Conservation (phyloP, 2,888 invertebrate species). For the Odontocolon sp. region DNA sequence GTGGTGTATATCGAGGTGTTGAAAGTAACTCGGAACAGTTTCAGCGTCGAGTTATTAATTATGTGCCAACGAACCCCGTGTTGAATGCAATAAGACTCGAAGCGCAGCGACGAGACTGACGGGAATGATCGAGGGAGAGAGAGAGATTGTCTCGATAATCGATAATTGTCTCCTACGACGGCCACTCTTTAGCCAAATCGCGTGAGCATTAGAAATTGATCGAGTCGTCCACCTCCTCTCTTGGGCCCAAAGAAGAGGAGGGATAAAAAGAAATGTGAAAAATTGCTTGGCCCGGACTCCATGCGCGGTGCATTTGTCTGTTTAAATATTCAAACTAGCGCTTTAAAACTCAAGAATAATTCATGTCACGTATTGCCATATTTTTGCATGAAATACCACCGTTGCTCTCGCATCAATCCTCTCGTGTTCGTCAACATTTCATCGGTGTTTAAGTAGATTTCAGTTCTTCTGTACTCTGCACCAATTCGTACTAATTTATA, state of each 20-base stretch:
- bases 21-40: constrained; percentile 20
- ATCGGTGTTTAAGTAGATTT: neutral
- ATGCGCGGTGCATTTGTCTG: constrained; percentile 51
- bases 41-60: constrained; percentile 37
- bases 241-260: neutral
- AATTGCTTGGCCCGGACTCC: constrained; percentile 37
- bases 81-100: neutral
- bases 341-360: constrained; percentile 73
- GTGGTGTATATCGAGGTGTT: neutral
- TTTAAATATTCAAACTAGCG: constrained; percentile 69
- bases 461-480: too few relatives aligned
- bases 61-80: constrained; percentile 31
- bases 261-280: constrained; percentile 2
- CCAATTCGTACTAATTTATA: neutral
- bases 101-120: neutral
- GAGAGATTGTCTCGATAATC: constrained; percentile 22
- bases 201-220: constrained; percentile 59
- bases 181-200: neutral
- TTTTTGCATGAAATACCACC: constrained; percentile 72
- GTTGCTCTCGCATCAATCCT: constrained; percentile 65
- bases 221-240: constrained; percentile 22
- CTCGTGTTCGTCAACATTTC: constrained; percentile 21
- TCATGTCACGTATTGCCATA: constrained; percentile 77
- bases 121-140: neutral
- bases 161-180: constrained; percentile 24